Evolutionary conservation across 2,797 vertebrate species (phyloP).

Genomic region (Crypturellus tataupa): DNA sequence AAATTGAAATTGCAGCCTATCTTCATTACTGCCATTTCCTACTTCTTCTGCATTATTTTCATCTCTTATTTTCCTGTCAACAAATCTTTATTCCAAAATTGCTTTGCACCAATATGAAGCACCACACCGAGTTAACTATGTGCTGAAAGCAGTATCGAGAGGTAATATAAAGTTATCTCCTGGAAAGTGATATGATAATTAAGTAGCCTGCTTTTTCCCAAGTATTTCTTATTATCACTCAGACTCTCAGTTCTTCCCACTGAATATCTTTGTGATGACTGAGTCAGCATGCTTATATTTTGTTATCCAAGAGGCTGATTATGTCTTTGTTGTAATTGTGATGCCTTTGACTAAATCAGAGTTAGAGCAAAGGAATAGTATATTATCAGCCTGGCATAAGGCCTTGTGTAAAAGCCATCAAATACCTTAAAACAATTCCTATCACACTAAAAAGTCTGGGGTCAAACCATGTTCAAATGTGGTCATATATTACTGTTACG

Average conservation of each 20-base stretch:
- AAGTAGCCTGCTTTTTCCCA: not conserved
- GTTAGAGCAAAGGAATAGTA: not conserved
- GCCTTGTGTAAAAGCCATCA: accelerated
- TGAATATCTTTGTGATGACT: not conserved
- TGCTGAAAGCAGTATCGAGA: not conserved
- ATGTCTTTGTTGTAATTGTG: not conserved
- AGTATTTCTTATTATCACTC: not conserved
- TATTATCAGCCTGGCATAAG: not conserved
- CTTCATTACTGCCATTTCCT: not conserved
- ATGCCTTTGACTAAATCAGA: not conserved
- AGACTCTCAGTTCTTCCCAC: not conserved
- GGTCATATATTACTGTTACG: not conserved
- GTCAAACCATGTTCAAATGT: not conserved
- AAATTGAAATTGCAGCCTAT: not conserved
- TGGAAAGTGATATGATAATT: not conserved
- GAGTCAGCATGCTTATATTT: not conserved
- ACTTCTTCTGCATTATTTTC: not conserved
- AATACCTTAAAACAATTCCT: not conserved
- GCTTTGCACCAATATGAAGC: accelerated
- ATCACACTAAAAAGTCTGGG: not conserved
- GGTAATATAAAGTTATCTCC: not conserved
- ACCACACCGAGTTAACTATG: not conserved
- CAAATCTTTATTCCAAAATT: not conserved
- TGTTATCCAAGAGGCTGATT: not conserved
- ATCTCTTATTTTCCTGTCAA: not conserved